phyloP scores from a whole-genome alignment of 2,113 vertebrate species.

The Crotalus viridis region DNA sequence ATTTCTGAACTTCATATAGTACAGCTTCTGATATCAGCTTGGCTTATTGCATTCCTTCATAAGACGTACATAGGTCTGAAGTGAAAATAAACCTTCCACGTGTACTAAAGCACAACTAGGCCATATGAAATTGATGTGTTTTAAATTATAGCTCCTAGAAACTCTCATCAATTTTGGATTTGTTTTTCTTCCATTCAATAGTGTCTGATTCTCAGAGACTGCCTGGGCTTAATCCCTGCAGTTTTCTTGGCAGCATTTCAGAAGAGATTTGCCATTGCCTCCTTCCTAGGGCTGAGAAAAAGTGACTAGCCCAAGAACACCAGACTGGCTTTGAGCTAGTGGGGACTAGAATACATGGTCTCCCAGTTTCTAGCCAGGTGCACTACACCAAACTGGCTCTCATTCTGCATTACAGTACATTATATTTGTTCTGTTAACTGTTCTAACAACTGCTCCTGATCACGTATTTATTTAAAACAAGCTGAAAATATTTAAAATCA shows the following conservation, averaged over 20 bases:
- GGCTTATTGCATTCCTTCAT: not conserved
- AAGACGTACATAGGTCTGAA: not conserved
- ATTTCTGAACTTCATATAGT: constrained; percentile 18
- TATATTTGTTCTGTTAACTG: not conserved
- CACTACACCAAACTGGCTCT: not conserved
- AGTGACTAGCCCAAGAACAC: not conserved
- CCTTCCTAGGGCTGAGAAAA: too few species aligned
- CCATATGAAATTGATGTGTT: not conserved
- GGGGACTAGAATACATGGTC: not conserved
- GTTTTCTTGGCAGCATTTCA: not conserved
- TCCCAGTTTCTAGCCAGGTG: not conserved
- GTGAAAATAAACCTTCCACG: fast-evolving
- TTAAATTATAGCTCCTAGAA: not conserved
- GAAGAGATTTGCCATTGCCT: not conserved
- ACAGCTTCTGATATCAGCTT: not conserved
- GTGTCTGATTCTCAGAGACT: not conserved
- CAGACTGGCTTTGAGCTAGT: not conserved
- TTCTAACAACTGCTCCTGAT: not conserved
- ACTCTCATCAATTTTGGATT: not conserved
- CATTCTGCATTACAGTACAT: not conserved
- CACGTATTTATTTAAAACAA: not conserved
- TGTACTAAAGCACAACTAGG: not conserved
- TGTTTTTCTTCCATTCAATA: not conserved
- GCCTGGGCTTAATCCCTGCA: not conserved
- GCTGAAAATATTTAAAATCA: not conserved